Conservation (phyloP, 2,888 invertebrate genomes). For the Drosophila mulleri region DNA sequence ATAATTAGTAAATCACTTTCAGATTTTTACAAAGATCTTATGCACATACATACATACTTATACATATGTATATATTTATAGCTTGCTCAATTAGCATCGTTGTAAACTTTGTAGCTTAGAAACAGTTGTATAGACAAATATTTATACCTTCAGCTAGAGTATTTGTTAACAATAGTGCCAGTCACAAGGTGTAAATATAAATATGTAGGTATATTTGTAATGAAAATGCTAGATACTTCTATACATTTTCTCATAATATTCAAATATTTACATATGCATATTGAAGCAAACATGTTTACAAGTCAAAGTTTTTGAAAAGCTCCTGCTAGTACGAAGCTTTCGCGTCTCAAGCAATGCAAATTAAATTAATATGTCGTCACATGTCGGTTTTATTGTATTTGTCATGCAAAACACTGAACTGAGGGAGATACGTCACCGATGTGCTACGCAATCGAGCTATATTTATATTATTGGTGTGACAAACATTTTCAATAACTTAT, state of each 20-base stretch:
- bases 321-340: neutral
- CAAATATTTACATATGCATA: neutral
- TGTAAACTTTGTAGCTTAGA: neutral
- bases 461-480: neutral
- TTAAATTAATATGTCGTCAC: conserved; percentile 48
- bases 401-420: conserved; percentile 28
- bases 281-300: neutral
- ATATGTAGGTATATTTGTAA: conserved; percentile 5
- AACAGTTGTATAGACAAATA: neutral
- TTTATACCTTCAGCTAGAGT: neutral
- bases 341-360: conserved; percentile 15
- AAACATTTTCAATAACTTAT: neutral
- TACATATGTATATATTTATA: neutral
- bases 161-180: neutral
- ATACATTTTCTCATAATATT: neutral
- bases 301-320: neutral
- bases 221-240: neutral
- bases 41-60: too few species aligned
- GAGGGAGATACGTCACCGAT: neutral
- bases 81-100: neutral
- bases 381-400: conserved; percentile 40
- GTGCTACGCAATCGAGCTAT: neutral
- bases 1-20: neutral
- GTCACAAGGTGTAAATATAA: conserved; percentile 26
- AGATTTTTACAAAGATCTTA: neutral